phyloP scores from a whole-genome alignment of 2,888 invertebrate species.

The Hirtodrosophila confusa region DNA sequence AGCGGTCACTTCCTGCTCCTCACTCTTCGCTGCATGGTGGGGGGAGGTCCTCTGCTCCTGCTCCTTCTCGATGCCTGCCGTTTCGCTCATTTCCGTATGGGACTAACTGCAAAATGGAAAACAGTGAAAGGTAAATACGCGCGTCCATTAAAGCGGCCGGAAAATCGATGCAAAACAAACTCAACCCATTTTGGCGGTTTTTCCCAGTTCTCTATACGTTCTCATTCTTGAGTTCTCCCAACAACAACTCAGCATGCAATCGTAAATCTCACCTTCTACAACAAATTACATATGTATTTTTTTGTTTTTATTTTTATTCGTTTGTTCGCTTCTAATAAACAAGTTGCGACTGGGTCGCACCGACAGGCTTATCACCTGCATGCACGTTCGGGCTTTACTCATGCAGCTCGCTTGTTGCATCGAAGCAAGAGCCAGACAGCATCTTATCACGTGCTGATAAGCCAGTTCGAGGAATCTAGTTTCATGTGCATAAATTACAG shows the following conservation, averaged over 20 bases:
- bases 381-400: neutral
- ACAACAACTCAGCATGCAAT: constrained; percentile 45
- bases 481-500: constrained; percentile 5
- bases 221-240: constrained; percentile 53
- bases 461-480: neutral
- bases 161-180: constrained; percentile 75
- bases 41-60: constrained; percentile 1
- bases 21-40: constrained; percentile 35
- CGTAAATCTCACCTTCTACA: constrained; percentile 69
- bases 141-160: constrained; percentile 44
- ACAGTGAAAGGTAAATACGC: constrained; percentile 8
- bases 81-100: constrained; percentile 56
- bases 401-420: neutral
- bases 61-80: constrained; percentile 24
- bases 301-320: constrained; percentile 80
- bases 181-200: constrained; percentile 76
- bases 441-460: constrained; percentile 33
- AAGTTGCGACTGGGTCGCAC: constrained; percentile 58
- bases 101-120: constrained; percentile 39
- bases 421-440: constrained; percentile 1
- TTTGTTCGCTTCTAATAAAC: constrained; percentile 76
- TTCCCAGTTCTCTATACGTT: constrained; percentile 63
- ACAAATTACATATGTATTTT: constrained; percentile 70
- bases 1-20: constrained; percentile 24
- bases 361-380: constrained; percentile 55